These are phyloP conservation scores for Neotoma lepida DNA, from an alignment of 2,113 vertebrate genomes.

Conservation along the genomic window DNA sequence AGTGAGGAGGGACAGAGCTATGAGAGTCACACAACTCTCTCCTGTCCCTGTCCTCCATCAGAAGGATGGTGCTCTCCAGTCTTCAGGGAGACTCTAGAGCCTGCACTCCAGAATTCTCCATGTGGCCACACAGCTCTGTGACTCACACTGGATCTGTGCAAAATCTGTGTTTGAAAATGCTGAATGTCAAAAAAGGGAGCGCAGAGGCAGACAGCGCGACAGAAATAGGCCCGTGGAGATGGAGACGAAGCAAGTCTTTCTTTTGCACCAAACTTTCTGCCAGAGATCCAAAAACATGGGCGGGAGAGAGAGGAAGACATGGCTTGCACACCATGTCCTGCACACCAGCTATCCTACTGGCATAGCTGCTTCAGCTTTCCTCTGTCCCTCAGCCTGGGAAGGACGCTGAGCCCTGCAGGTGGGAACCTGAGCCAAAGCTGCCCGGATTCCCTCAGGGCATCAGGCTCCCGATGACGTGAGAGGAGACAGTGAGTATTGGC, in stretches of 20 bases:
- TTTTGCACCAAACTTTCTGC: conserved; percentile 44
- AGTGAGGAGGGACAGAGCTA: no score
- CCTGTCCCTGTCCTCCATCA: fast-evolving
- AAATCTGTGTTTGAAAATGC: conserved; percentile 68
- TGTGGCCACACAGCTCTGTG: conserved; percentile 24
- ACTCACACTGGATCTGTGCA: conserved; percentile 45
- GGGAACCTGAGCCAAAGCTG: not conserved
- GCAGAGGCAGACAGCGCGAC: conserved; percentile 47
- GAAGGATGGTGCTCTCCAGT: fast-evolving
- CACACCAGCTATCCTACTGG: fast-evolving
- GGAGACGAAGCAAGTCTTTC: conserved; percentile 21
- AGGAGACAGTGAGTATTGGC: not conserved
- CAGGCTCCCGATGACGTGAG: not conserved
- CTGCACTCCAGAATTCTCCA: not conserved
- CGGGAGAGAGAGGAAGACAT: not conserved
- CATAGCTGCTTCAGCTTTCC: not conserved
- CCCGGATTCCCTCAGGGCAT: not conserved
- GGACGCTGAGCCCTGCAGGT: not conserved
- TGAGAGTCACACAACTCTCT: no score
- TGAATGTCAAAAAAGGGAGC: conserved; percentile 71
- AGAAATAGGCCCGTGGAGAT: conserved; percentile 57
- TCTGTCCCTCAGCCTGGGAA: fast-evolving
- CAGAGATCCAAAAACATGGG: not conserved
- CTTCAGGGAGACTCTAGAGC: not conserved
- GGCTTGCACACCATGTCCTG: not conserved